Evolutionary conservation across 1,140 invertebrate genomes (phyloP), one percentile per base, ranked within the genome.

Genomic region (Anastatus disparis): DNA sequence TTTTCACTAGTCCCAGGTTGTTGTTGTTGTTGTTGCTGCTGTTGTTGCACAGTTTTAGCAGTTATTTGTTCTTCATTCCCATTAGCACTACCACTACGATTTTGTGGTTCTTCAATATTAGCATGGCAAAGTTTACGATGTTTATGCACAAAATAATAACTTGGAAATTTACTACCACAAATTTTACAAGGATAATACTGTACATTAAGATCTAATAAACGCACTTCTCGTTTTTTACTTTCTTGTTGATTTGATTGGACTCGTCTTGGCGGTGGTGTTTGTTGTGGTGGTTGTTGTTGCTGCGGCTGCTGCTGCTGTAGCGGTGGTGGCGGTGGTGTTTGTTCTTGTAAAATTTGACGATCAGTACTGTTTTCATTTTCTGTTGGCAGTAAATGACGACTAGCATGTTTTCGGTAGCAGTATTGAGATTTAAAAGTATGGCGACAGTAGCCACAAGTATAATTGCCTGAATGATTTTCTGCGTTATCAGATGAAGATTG

Each of bases 181-280:
- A 93, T 95, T 82, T 96, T 96, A 85, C 95, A 96, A 0, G 94
- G 94, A 84, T 95, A 96, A 85, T 95, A 96, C 81, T 96, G 94
- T 0, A 95, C 91, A 76, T 95, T 93, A 79, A 95, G 88, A 75
- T 95, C 92, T 20, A 92, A 78, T 0, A 91, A 84, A 61, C 90
- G 87, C 2, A 92, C 89, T 72, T 89, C 89, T 12, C 88, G 84
- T 40, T 66, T 59, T 69, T 55, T 70, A 27, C 13, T 2, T 3
- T 63, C 68, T 2, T 3, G 1, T 9, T 31, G 31, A 1, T 29
- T 4, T 9, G 15, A 8, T 26, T 15, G 22, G 13, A n/a, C 3
- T 22, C 55, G 27, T 6, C 9, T 20, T 1, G 13, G 38, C 20
- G 13, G 40, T 65, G 0, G 29, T 69, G 3, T 52, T 63, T 50